phyloP scores from a whole-genome alignment of 1,140 invertebrate species.

The Drosophila tropicalis region DNA sequence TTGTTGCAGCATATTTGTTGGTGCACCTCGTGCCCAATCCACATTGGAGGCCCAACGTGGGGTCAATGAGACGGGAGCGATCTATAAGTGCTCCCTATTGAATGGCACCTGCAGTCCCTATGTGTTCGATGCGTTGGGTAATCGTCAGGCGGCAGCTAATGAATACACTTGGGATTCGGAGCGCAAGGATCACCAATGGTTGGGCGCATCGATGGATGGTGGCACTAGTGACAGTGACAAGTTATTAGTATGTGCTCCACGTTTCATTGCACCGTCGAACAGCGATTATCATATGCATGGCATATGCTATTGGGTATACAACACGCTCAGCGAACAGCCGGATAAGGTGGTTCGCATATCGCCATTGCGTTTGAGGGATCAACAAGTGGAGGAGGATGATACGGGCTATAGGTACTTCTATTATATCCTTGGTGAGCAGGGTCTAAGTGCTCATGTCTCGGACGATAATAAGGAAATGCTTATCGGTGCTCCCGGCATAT shows the following conservation, averaged over 20 bases:
- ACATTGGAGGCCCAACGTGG: conserved; percentile 72
- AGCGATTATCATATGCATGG: conserved; percentile 83
- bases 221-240: conserved; percentile 68
- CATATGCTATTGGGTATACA: conserved; percentile 83
- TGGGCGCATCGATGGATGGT: conserved; percentile 80
- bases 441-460: conserved; percentile 84
- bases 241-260: conserved; percentile 76
- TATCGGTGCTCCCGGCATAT: conserved; percentile 86
- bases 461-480: conserved; percentile 84
- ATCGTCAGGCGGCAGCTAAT: conserved; percentile 32
- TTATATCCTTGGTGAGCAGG: conserved; percentile 85
- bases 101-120: conserved; percentile 63
- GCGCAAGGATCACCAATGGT: conserved; percentile 73
- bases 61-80: conserved; percentile 77
- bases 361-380: conserved; percentile 55
- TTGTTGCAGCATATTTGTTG: conserved; percentile 69
- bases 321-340: conserved; percentile 65
- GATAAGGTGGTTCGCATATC: conserved; percentile 64
- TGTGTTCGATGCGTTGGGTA: conserved; percentile 66
- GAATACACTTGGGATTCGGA: conserved; percentile 70
- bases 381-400: conserved; percentile 48
- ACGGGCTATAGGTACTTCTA: conserved; percentile 67
- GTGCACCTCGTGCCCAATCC: conserved; percentile 78
- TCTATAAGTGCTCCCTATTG: conserved; percentile 69
- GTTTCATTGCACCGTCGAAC: conserved; percentile 57